phyloP scores from a whole-genome alignment of 2,797 vertebrate species.

The Pteropus rufus region DNA sequence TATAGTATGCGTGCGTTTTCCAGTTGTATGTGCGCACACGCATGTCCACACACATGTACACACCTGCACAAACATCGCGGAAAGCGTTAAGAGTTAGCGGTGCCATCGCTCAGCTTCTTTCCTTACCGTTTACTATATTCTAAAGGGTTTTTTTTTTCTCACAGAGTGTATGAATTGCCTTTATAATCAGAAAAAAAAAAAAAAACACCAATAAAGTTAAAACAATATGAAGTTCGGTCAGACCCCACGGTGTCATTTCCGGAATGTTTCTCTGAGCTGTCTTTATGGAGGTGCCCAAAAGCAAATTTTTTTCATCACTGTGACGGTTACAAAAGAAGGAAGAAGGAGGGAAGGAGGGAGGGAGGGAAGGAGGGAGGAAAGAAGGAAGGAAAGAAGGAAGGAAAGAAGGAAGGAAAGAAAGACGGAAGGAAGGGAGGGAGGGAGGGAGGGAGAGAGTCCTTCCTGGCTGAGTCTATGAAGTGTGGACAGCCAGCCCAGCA shows the following conservation, averaged over 20 bases:
- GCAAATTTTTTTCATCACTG: not conserved
- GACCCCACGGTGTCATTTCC: not conserved
- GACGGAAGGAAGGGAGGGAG: no score
- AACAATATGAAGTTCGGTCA: not conserved
- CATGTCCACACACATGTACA: not conserved
- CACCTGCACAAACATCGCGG: no score
- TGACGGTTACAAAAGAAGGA: not conserved
- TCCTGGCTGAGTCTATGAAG: no score
- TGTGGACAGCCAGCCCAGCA: not conserved
- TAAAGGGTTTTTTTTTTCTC: not conserved
- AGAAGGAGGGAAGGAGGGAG: rapidly evolving
- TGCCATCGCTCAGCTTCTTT: not conserved
- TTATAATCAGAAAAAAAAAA: not conserved
- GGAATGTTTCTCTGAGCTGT: not conserved
- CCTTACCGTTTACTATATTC: not conserved
- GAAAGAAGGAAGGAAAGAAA: no score
- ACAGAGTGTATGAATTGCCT: not conserved
- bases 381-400: no score
- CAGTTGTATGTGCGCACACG: not conserved
- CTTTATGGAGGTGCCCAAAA: not conserved
- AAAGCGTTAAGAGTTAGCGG: not conserved
- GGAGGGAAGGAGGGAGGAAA: not conserved
- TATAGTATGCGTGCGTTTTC: not conserved
- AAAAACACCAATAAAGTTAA: not conserved
- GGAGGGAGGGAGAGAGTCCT: not conserved